Conservation (phyloP, 1,140 invertebrate genomes). For the Zaprionus capensis region DNA sequence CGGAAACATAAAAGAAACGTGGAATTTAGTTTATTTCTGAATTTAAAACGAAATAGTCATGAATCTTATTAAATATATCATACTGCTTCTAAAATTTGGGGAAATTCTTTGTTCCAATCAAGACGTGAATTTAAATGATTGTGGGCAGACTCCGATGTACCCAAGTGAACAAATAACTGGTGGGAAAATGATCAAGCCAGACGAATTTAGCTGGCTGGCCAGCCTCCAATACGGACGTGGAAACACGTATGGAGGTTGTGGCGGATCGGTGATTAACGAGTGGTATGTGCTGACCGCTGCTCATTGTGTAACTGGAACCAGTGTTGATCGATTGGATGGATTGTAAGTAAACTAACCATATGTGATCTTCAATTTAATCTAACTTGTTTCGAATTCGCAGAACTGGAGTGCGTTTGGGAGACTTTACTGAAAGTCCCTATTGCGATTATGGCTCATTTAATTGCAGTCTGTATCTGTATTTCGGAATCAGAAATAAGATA, state of each 20-base stretch:
- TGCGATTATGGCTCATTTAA: neutral
- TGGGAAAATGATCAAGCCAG: neutral
- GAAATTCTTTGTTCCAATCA: no score
- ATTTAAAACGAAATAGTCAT: no score
- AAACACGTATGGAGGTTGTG: neutral
- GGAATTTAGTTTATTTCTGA: no score
- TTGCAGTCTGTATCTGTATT: conserved; percentile 1
- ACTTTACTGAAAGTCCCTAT: neutral
- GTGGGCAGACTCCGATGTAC: neutral
- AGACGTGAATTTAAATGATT: neutral
- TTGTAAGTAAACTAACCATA: neutral
- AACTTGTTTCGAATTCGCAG: neutral
- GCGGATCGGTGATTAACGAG: neutral
- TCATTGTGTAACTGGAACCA: neutral
- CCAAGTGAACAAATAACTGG: neutral
- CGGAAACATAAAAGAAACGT: no score
- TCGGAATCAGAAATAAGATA: neutral
- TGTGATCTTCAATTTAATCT: neutral
- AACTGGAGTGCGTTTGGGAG: neutral
- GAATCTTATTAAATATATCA: no score
- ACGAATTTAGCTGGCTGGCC: neutral
- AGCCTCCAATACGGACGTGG: neutral
- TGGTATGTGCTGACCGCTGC: neutral
- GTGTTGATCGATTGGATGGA: neutral
- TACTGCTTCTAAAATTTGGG: no score